Evolutionary conservation across 2,888 invertebrate genomes (phyloP), one percentile per base, ranked within the genome.

Genomic region (Chalcosyrphus nemorum): DNA sequence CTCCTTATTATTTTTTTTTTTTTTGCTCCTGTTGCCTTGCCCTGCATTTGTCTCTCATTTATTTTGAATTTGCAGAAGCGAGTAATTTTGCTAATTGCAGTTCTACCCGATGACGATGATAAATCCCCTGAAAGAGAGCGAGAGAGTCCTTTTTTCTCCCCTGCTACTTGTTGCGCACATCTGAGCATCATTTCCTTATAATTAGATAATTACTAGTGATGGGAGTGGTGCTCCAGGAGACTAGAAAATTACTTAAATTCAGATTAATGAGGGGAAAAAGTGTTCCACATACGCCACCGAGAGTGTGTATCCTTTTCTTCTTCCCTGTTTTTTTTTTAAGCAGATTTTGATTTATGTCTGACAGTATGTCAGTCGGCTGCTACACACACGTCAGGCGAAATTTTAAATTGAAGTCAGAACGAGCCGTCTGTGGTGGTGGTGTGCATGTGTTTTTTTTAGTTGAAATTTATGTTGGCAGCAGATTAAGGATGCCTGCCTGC

Each of bases 41-140:
- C 63, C 66, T 74, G 68, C 70, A 84, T 78, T 84, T 80, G 84
- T 80, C 80, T 63, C 84, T 70, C 80, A 70, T 80, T 80, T 84
- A 84, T 80, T 80, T 74, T 54, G 57, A 56, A 75, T 80, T 80
- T 84, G 74, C 80, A 80, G 52, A 75, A 41, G 50, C 74, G 70
- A 84, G 74, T 80, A 70, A 84, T 84, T 84, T 84, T 70, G 45
- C 74, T 84, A 84, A 84, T 84, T 84, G 70, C 84, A 6, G 32
- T 7, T 24, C 13, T 15, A 13, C 57, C 13, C n/a, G 24, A 76
- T 59, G 47, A 19, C 35, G 59, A 52, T 35, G 54, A 80, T 65
- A 66, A 65, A 66, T 59, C 32, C 52, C 3, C 13, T 24, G 15
- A 15, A 3, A 2, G 15, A 41, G 17, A 27, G 11, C 7, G 11